Conservation (phyloP, 2,888 invertebrate species). For the Lasius fuliginosus region DNA sequence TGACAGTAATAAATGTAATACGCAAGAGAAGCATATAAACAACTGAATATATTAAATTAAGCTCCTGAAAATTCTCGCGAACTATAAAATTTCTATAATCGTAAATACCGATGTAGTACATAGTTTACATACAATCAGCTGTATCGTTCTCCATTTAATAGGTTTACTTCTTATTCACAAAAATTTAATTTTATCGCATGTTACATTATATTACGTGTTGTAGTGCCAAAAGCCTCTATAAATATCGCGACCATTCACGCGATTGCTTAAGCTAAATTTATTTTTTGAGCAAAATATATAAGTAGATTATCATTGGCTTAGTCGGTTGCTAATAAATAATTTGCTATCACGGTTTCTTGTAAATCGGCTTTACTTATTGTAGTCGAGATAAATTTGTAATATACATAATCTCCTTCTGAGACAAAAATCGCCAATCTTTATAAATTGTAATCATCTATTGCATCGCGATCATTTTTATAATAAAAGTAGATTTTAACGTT, state of each 20-base stretch:
- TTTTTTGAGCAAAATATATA: slow-evolving; percentile 24
- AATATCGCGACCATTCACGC: slow-evolving; percentile 7
- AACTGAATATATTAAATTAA: background rate
- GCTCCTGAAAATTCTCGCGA: background rate
- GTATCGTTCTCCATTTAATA: background rate
- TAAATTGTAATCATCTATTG: slow-evolving; percentile 38
- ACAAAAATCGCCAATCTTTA: slow-evolving; percentile 67
- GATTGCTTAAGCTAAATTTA: slow-evolving; percentile 30
- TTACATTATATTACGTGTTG: background rate
- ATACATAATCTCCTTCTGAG: slow-evolving; percentile 66
- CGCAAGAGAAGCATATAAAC: background rate
- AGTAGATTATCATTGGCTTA: slow-evolving; percentile 36
- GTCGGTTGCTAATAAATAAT: slow-evolving; percentile 39
- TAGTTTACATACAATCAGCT: slow-evolving; percentile 24
- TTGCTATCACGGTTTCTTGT: slow-evolving; percentile 44
- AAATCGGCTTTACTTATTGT: slow-evolving; percentile 67
- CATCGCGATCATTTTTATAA: background rate
- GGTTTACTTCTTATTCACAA: background rate
- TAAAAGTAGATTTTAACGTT: background rate
- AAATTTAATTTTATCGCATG: slow-evolving; percentile 14
- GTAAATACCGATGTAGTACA: background rate
- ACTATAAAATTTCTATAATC: background rate
- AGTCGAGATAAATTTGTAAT: slow-evolving; percentile 65
- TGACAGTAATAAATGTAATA: slow-evolving; percentile 26
- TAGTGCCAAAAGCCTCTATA: background rate